Evolutionary conservation across 2,888 invertebrate genomes (phyloP), one percentile per base, ranked within the genome.

Genomic region (Ochlodes sylvanus): DNA sequence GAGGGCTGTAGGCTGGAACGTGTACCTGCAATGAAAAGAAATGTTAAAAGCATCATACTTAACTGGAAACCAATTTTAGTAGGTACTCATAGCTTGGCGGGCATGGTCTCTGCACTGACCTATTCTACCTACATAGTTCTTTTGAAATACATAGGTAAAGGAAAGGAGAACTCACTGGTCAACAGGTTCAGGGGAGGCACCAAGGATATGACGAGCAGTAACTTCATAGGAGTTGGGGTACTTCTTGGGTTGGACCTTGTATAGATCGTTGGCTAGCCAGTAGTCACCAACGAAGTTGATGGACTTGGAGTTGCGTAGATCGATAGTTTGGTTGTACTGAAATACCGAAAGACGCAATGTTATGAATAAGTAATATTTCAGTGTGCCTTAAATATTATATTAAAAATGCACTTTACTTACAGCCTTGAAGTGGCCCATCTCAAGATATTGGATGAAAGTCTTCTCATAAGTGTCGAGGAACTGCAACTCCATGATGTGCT

Each of bases 391-490:
- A 47, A 47, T 47, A 47, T 17, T 47, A 17, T 7, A 17, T 47
- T 7, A 9, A 47, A 15, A 17, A 14, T 7, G 17, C 2, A 50
- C 9, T 15, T 93, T 69, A 94, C 94, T 75, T 94, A 89, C 92
- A 66, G 96, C 95, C 76, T 95, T 95, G 77, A 94, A 94, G 77
- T 94, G 94, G 60, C 94, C 94, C 77, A 95, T 84, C 72, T 90
- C 86, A 61, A 92, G 75, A 69, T 95, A 90, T 69, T 94, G 89
- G 72, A 94, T 78, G 85, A 91, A 91, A 19, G 82, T 82, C 70
- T 93, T 90, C 78, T 95, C 95, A 84, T 95, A 96, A 69, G 93
- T 87, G 74, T 94, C 91, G 88, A 96, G 94, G 76, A 95, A 93
- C 66, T 94, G 84, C 21, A 92, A 72, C 63, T 86, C 80, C 72